Evolutionary conservation across 1,140 invertebrate species (phyloP).

Genomic region (Drosophila pseudoobscura): DNA sequence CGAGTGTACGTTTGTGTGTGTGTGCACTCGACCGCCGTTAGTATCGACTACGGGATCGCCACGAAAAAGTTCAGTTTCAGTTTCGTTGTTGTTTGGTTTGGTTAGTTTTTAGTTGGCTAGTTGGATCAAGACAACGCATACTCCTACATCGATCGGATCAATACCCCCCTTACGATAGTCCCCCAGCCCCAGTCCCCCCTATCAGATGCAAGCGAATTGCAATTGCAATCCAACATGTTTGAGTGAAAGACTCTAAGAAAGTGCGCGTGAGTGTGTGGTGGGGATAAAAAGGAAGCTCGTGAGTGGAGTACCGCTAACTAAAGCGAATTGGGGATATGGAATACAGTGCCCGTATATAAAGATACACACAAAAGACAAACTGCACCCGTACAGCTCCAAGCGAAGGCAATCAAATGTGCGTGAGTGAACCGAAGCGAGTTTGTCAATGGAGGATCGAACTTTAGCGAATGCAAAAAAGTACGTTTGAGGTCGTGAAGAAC

Average conservation of each 20-base stretch:
- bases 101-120: constrained; percentile 61
- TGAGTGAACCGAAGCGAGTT: no score
- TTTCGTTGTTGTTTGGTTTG: constrained; percentile 69
- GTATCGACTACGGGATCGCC: constrained; percentile 78
- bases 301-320: background rate
- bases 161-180: background rate
- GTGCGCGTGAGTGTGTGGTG: background rate
- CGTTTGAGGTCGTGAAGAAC: background rate
- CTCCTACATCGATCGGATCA: background rate
- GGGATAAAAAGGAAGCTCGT: background rate
- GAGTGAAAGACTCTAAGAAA: background rate
- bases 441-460: no score
- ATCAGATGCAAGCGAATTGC: background rate
- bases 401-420: no score
- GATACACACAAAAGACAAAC: background rate
- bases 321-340: no score
- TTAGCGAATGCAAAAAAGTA: background rate
- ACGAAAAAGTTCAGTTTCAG: constrained; percentile 78
- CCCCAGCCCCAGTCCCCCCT: background rate
- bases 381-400: background rate
- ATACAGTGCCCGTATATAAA: no score
- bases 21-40: constrained; percentile 70
- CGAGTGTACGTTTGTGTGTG: constrained; percentile 15
- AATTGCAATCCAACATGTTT: background rate
- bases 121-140: constrained; percentile 39